Percentiles rank a stretch among this genome's conserved stretches.
phyloP scores from a whole-genome alignment of 1,140 invertebrate species.

The Eueides isabella region DNA sequence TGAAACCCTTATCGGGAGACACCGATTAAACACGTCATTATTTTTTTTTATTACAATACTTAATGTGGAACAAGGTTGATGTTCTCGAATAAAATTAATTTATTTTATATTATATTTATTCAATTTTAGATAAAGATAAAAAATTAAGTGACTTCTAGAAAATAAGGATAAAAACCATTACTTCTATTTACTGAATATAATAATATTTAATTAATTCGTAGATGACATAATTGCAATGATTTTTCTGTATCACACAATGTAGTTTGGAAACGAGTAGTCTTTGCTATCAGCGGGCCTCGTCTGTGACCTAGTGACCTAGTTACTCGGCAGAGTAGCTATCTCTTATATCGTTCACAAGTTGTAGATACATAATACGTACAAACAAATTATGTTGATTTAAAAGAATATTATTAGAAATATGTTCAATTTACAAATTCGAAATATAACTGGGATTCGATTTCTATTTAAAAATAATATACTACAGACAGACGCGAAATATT shows the following conservation, averaged over 20 bases:
- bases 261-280: constrained; percentile 65
- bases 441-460: neutral
- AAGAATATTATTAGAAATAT: constrained; percentile 13
- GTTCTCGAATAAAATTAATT: constrained; percentile 68
- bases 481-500: neutral
- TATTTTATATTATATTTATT: no score
- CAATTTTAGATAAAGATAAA: no score
- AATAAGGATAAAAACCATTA: neutral
- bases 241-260: constrained; percentile 38
- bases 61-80: constrained; percentile 70
- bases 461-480: neutral
- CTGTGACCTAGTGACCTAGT: constrained; percentile 73
- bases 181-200: neutral
- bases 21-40: neutral
- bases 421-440: neutral
- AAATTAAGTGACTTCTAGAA: no score
- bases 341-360: constrained; percentile 56
- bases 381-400: constrained; percentile 21
- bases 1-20: neutral
- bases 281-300: constrained; percentile 72
- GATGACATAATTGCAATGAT: neutral
- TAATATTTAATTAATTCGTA: neutral
- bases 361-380: constrained; percentile 43
- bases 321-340: constrained; percentile 64
- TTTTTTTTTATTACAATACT: constrained; percentile 61